Percentiles rank a stretch among this genome's conserved stretches.
These are phyloP conservation scores for Okapia johnstoni DNA, from an alignment of 2,113 vertebrate species.

Conservation along the genomic window DNA sequence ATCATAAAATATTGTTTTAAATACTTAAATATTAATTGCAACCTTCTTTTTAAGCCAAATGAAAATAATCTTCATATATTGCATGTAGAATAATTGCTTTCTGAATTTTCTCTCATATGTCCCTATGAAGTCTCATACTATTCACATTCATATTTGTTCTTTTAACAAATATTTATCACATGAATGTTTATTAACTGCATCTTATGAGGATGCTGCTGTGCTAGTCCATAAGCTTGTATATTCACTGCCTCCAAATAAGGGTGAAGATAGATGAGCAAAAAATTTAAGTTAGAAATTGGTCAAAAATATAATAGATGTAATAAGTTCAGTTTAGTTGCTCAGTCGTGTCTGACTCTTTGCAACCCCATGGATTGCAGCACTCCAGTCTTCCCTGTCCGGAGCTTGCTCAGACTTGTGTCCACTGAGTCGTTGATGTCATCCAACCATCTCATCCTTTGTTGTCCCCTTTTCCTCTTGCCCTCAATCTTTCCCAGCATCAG, in stretches of 20 bases:
- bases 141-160: background rate
- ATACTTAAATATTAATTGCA: background rate
- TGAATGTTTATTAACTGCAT: background rate
- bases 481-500: background rate
- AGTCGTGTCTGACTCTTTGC: background rate
- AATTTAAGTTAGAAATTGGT: background rate
- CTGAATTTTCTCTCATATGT: background rate
- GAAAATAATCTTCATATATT: background rate
- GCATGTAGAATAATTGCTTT: background rate
- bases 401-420: background rate
- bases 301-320: background rate
- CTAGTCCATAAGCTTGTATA: background rate
- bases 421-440: background rate
- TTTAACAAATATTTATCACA: background rate
- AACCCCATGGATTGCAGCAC: background rate
- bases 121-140: background rate
- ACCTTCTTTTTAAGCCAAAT: background rate
- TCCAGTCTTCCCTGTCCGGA: background rate
- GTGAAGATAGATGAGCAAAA: background rate
- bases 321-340: background rate
- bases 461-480: background rate
- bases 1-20: background rate
- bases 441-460: background rate
- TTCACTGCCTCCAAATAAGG: background rate
- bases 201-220: background rate